These are phyloP conservation scores for Pseudonaja textilis DNA, from an alignment of 2,113 vertebrate genomes.

Conservation along the genomic window DNA sequence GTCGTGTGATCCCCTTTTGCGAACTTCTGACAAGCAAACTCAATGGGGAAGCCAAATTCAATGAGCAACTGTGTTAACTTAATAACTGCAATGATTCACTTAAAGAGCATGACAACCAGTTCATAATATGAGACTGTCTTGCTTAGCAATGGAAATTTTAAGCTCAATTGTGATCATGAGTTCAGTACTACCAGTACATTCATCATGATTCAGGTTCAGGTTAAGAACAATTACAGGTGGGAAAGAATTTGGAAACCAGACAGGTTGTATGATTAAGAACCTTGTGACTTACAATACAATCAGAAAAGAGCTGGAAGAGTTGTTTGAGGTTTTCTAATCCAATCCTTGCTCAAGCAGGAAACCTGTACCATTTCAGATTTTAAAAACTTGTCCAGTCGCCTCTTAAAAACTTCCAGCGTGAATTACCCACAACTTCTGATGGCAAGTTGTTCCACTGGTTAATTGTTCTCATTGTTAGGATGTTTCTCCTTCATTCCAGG, in stretches of 20 bases:
- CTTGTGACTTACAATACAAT: background rate
- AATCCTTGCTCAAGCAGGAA: too few species aligned
- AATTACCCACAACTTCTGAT: too few species aligned
- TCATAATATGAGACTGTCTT: background rate
- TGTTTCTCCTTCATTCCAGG: too few species aligned
- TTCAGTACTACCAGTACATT: background rate
- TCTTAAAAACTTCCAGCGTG: too few species aligned
- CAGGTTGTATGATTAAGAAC: background rate
- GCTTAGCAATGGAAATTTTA: background rate
- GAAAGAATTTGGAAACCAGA: background rate
- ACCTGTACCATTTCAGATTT: too few species aligned
- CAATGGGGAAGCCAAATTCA: background rate
- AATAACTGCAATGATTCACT: background rate
- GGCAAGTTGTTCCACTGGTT: too few species aligned
- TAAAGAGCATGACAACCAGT: background rate
- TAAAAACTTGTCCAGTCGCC: too few species aligned
- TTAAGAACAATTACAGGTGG: background rate
- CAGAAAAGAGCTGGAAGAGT: too few species aligned
- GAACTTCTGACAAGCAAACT: background rate
- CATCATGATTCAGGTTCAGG: background rate
- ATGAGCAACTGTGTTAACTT: background rate
- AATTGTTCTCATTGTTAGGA: too few species aligned
- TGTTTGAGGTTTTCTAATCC: too few species aligned
- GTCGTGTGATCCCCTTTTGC: background rate
- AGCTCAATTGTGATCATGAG: background rate